These are phyloP conservation scores for Cancer borealis DNA, from an alignment of 2,888 invertebrate genomes.

Conservation along the genomic window DNA sequence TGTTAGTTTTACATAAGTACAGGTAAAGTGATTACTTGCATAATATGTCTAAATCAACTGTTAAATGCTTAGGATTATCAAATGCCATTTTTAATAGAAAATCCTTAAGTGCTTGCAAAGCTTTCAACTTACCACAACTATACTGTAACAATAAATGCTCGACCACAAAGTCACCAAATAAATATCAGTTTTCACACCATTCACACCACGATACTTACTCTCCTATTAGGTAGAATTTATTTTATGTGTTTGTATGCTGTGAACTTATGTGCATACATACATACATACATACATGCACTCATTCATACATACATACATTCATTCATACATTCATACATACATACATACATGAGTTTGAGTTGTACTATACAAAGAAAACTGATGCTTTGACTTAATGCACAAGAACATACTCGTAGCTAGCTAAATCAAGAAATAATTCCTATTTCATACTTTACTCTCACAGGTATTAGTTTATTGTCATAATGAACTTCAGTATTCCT, in stretches of 20 bases:
- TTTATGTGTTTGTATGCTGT: slow-evolving; percentile 9
- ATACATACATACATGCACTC: not conserved
- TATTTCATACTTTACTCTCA: not conserved
- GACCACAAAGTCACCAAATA: not conserved
- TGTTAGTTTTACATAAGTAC: slow-evolving; percentile 7
- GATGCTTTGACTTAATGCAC: slow-evolving; percentile 35
- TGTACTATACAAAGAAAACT: slow-evolving; percentile 37
- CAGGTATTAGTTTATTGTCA: not conserved
- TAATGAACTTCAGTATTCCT: slow-evolving; percentile 3
- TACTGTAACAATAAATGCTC: not conserved
- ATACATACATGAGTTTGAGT: not conserved
- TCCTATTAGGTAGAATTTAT: slow-evolving; percentile 8
- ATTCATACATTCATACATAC: not conserved
- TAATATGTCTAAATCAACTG: not conserved
- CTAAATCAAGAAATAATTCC: not conserved
- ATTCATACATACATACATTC: not conserved
- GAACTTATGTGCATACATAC: not conserved
- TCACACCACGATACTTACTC: slow-evolving; percentile 26
- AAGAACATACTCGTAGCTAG: not conserved
- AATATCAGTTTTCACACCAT: not conserved
- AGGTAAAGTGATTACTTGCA: not conserved
- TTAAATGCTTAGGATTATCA: not conserved
- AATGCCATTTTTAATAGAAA: not conserved
- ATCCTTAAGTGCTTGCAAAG: not conserved
- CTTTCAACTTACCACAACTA: not conserved